Conservation (phyloP, 1,140 invertebrate genomes). For the Acyrthosiphon pisum region DNA sequence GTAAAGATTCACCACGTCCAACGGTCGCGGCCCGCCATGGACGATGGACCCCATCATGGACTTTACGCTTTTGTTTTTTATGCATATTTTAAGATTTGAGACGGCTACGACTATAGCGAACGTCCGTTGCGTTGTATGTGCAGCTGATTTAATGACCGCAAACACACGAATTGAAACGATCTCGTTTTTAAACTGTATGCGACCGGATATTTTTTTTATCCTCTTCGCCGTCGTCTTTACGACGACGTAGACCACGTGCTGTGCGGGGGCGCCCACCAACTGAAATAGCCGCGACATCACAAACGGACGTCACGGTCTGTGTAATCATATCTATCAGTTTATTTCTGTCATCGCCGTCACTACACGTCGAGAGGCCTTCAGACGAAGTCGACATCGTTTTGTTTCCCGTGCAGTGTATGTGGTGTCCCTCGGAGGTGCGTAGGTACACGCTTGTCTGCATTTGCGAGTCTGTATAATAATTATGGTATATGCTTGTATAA, state of each 20-base stretch:
- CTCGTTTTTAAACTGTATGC: not conserved
- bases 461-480: not conserved
- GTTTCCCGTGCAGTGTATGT: not conserved
- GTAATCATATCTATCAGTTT: conserved; percentile 55
- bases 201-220: not conserved
- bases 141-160: too few species aligned
- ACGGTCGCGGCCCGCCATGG: too few species aligned
- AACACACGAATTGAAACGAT: not conserved
- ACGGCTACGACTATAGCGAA: too few species aligned
- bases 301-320: conserved; percentile 53
- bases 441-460: not conserved
- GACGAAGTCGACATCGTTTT: conserved; percentile 18
- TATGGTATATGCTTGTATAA: not conserved
- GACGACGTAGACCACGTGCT: conserved; percentile 32
- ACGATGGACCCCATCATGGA: too few species aligned
- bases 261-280: conserved; percentile 32
- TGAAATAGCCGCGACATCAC: conserved; percentile 54
- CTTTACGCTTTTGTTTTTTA: too few species aligned
- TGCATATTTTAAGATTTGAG: too few species aligned
- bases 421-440: not conserved
- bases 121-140: not conserved
- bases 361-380: conserved; percentile 11
- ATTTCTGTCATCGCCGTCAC: conserved; percentile 54
- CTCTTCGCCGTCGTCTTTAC: not conserved
- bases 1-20: too few species aligned